These are phyloP conservation scores for Tyrophagus putrescentiae DNA, from an alignment of 1,140 invertebrate species.

Conservation along the genomic window DNA sequence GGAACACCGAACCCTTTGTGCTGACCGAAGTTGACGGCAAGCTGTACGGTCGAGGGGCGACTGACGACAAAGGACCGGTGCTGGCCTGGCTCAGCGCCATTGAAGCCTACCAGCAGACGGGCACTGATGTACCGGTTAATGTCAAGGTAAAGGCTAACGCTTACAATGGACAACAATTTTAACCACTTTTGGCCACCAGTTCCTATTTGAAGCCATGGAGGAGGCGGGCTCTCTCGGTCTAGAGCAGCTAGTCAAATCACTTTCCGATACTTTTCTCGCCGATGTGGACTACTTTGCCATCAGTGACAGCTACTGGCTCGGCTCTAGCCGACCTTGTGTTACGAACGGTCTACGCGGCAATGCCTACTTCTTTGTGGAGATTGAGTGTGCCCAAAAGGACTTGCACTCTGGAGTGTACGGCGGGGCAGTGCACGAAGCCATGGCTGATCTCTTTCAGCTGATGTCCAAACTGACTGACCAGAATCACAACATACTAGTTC, in stretches of 20 bases:
- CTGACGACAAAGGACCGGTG: slow-evolving; percentile 71
- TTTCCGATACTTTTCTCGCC: slow-evolving; percentile 60
- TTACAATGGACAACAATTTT: not conserved
- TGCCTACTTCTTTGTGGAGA: slow-evolving; percentile 77
- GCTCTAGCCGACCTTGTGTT: slow-evolving; percentile 85
- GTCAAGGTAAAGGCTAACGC: slow-evolving; percentile 44
- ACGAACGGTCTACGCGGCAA: slow-evolving; percentile 87
- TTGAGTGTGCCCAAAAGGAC: slow-evolving; percentile 76
- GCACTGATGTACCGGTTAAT: slow-evolving; percentile 65
- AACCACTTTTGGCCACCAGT: slow-evolving; percentile 38
- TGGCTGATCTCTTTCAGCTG: slow-evolving; percentile 71
- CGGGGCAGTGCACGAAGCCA: slow-evolving; percentile 64
- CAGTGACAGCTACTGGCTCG: slow-evolving; percentile 97
- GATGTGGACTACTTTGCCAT: slow-evolving; percentile 88
- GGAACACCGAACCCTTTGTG: slow-evolving; percentile 85
- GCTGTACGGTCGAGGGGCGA: slow-evolving; percentile 75
- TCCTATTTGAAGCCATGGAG: slow-evolving; percentile 97
- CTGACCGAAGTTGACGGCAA: slow-evolving; percentile 75
- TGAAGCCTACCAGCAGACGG: slow-evolving; percentile 62
- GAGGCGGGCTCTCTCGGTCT: slow-evolving; percentile 89
- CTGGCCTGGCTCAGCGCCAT: slow-evolving; percentile 88
- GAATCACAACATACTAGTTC: slow-evolving; percentile 66
- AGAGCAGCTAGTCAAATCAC: slow-evolving; percentile 62
- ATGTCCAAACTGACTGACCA: slow-evolving; percentile 65
- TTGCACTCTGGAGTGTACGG: slow-evolving; percentile 90